These are phyloP conservation scores for Mastomys coucha DNA, from an alignment of 2,113 vertebrate species.

Conservation along the genomic window DNA sequence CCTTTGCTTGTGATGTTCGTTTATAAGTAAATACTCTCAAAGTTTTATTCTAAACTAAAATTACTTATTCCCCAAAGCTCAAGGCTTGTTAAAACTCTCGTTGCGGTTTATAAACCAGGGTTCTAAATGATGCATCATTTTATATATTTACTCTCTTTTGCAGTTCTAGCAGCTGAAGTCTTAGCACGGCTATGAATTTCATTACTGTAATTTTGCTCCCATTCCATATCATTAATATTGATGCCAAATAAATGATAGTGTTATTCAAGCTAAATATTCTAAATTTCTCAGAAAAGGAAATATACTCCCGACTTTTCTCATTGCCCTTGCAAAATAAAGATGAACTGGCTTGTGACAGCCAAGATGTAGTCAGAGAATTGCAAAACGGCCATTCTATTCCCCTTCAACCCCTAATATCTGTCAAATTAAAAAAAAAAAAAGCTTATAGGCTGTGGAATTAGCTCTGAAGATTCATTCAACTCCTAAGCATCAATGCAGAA, in stretches of 20 bases:
- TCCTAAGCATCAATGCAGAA: neutral
- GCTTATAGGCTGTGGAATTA: neutral
- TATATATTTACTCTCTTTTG: conserved; percentile 50
- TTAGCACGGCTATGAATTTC: conserved; percentile 70
- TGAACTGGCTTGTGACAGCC: conserved; percentile 30
- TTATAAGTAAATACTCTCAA: conserved; percentile 57
- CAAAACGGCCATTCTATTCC: neutral
- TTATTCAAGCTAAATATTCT: conserved; percentile 70
- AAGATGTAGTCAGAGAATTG: neutral
- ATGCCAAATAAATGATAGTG: conserved; percentile 69
- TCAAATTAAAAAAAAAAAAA: neutral
- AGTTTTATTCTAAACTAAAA: conserved; percentile 38
- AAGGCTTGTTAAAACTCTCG: conserved; percentile 46
- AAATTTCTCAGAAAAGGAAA: conserved; percentile 30
- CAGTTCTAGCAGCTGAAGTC: conserved; percentile 62
- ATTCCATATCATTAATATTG: conserved; percentile 79
- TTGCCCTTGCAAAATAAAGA: conserved; percentile 29
- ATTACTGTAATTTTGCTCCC: conserved; percentile 72
- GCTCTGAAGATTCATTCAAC: conserved; percentile 11
- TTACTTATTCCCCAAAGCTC: conserved; percentile 33
- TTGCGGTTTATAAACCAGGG: conserved; percentile 44
- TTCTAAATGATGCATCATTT: conserved; percentile 55
- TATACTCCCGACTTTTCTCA: conserved; percentile 37
- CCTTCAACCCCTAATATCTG: neutral
- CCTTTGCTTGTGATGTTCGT: neutral